Percentiles rank a stretch among this genome's conserved stretches.
These are phyloP conservation scores for Tarsius wallacei DNA, from an alignment of 2,797 vertebrate species.

Conservation along the genomic window DNA sequence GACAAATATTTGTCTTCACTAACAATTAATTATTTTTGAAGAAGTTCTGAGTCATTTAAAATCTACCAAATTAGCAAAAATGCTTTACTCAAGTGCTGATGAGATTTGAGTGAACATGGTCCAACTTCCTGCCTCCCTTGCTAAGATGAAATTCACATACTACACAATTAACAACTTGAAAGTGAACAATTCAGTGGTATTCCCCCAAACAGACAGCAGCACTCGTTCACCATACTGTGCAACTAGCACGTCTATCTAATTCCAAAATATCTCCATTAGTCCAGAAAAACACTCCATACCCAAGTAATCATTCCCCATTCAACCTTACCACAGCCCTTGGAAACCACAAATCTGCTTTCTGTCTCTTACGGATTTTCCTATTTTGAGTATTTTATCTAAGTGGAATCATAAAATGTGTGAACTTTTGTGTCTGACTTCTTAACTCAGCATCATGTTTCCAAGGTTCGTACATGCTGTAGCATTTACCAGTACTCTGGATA, in stretches of 20 bases:
- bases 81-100: background rate
- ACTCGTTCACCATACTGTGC: background rate
- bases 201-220: background rate
- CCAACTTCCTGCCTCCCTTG: background rate
- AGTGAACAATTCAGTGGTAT: background rate
- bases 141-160: background rate
- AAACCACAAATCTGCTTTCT: background rate
- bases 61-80: background rate
- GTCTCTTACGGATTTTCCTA: background rate
- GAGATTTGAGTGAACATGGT: background rate
- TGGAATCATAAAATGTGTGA: background rate
- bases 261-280: background rate
- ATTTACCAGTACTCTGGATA: background rate
- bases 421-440: background rate
- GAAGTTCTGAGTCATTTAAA: background rate
- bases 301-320: background rate
- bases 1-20: background rate
- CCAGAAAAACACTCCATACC: background rate
- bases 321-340: background rate
- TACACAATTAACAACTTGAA: background rate
- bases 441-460: background rate
- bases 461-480: background rate
- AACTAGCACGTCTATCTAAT: background rate
- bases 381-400: background rate
- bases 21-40: background rate